phyloP scores from a whole-genome alignment of 1,140 invertebrate genomes.

The Pteromalus puparum region DNA sequence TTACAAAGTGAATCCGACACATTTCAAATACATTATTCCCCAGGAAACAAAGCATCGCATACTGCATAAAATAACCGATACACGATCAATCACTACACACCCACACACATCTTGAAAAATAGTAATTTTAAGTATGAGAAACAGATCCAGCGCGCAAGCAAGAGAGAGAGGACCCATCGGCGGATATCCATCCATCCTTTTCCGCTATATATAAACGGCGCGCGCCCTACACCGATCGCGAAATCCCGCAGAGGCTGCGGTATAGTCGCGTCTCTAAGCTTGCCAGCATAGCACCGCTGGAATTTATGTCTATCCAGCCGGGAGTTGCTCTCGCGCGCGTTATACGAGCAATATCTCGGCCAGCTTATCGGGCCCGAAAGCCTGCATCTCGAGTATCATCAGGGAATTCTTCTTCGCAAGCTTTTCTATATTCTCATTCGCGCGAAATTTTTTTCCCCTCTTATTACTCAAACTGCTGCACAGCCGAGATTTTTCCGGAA shows the following conservation, averaged over 20 bases:
- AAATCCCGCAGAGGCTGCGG: not conserved
- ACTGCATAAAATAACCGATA: no score
- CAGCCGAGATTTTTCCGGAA: not conserved
- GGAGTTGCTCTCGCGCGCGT: not conserved
- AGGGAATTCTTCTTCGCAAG: not conserved
- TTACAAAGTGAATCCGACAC: no score
- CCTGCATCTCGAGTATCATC: not conserved
- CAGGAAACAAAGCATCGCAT: no score
- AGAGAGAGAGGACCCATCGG: not conserved
- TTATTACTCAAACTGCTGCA: not conserved
- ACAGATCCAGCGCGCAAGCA: not conserved
- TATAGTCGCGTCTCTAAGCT: not conserved
- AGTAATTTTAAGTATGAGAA: not conserved
- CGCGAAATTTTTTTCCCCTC: not conserved
- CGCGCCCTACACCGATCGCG: not conserved
- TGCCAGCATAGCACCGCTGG: no score
- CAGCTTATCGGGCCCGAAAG: not conserved
- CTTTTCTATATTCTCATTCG: no score
- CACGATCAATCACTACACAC: no score
- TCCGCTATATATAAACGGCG: not conserved
- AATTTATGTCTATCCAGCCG: not conserved
- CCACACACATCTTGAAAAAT: no score
- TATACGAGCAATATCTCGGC: not conserved
- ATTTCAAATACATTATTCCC: no score
- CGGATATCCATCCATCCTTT: not conserved